Evolutionary conservation across 92 coral and sea anemone genomes (phyloP).

Genomic region (Porites lobata): DNA sequence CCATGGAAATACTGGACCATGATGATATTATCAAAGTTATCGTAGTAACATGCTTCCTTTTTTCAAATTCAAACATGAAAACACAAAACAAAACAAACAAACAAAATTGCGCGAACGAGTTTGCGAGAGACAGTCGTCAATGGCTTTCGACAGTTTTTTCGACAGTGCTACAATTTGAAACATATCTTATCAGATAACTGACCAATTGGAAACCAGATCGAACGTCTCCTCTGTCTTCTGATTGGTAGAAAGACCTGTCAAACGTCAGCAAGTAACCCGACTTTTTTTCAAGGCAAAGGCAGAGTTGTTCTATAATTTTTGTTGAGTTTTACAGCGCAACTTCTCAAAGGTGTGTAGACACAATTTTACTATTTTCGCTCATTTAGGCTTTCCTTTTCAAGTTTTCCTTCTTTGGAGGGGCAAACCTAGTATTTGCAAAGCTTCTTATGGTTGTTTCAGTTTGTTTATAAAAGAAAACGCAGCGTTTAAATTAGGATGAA

Average conservation of each 20-base stretch:
- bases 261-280: conserved; percentile 57
- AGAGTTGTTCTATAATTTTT: conserved; percentile 25
- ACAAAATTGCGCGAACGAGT: conserved; percentile 4
- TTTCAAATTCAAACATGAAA: background rate
- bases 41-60: background rate
- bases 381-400: background rate
- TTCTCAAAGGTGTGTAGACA: conserved; percentile 23
- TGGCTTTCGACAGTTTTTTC: conserved; percentile 37
- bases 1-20: background rate
- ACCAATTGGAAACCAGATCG: conserved; percentile 69
- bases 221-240: conserved; percentile 46
- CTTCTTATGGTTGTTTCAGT: background rate
- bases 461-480: background rate
- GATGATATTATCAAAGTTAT: background rate
- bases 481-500: conserved; percentile 14
- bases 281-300: conserved; percentile 10
- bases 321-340: conserved; percentile 14
- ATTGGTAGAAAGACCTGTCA: conserved; percentile 61
- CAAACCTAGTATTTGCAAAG: background rate
- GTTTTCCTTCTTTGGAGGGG: background rate
- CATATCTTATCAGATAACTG: conserved; percentile 58
- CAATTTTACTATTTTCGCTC: background rate
- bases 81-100: background rate
- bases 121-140: conserved; percentile 55
- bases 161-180: conserved; percentile 63